Conservation (phyloP, 2,797 vertebrate species). For the Pseudochaenichthys georgianus region DNA sequence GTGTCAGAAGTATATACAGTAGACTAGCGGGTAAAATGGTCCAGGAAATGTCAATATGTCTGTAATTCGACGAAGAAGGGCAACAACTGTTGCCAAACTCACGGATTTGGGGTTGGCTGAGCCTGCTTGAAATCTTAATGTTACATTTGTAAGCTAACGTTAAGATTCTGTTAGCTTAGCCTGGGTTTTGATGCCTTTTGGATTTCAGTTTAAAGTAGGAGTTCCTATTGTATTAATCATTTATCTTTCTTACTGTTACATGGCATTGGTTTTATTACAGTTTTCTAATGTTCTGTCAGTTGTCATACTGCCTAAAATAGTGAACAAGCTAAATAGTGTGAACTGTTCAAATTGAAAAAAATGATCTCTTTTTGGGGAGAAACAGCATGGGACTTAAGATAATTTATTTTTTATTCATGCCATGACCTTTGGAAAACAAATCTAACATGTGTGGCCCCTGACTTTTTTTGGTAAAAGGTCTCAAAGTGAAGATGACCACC, state of each 20-base stretch:
- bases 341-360: conserved; percentile 2
- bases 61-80: background rate
- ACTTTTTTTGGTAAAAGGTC: background rate
- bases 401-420: background rate
- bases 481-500: background rate
- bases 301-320: background rate
- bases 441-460: background rate
- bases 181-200: background rate
- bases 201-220: background rate
- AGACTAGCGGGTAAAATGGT: conserved; percentile 4
- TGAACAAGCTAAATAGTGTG: background rate
- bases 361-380: background rate
- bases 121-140: conserved; percentile 1
- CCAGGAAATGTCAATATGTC: conserved; percentile 13
- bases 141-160: background rate
- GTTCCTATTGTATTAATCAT: background rate
- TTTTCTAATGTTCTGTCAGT: background rate
- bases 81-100: background rate
- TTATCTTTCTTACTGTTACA: background rate
- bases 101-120: conserved; percentile 1
- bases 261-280: background rate
- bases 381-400: background rate
- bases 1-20: conserved; percentile 28
- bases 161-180: background rate
- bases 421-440: background rate